Evolutionary conservation across 2,113 vertebrate species (phyloP), one percentile per base, ranked within the genome.

Genomic region (Apodemus sylvaticus): DNA sequence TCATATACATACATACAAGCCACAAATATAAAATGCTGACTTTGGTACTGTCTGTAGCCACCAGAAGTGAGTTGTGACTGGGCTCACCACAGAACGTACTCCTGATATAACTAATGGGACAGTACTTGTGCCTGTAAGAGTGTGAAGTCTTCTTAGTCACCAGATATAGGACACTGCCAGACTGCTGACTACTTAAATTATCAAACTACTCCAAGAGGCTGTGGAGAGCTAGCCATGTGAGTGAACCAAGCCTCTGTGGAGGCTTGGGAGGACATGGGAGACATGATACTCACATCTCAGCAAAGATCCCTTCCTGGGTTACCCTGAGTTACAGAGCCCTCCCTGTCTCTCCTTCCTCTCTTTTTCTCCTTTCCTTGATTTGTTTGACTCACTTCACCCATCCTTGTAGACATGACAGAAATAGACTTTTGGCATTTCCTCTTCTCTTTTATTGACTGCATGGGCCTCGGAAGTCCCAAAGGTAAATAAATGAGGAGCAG

Each of bases 321-420:
- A 79, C 71, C 53, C 24, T 60, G n/a, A 24, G 64, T 48, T 48
- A 51, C 64, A 14, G 24, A 10, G 1, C 12, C 26, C 12, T 11
- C 24, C 22, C 48, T 14, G 7, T 73, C 24, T 17, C 14, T 36
- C 68, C 36, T 36, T 73, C 24, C 13, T 48, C 29, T 29, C 4
- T 42, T 71, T 70, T 55, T 55, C n/a, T 26, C 34, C 89, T 89
- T 78, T 11, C 31, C 10, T 96, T 73, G 62, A 17, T 97, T 95
- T 91, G 78, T 95, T 94, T 93, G 90, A 66, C 11, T 19, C n/a
- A 97, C 97, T 97, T 92, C 89, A 81, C 8, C 34, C 60, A 53
- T 58, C 34, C 90, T 96, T 95, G 5, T 5, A 87, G 88, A 94
- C 51, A 90, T 92, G 86, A 74, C 91, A 97, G 81, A 97, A 97